Conservation (phyloP, 2,888 invertebrate species). For the Gymnocheta viridis region DNA sequence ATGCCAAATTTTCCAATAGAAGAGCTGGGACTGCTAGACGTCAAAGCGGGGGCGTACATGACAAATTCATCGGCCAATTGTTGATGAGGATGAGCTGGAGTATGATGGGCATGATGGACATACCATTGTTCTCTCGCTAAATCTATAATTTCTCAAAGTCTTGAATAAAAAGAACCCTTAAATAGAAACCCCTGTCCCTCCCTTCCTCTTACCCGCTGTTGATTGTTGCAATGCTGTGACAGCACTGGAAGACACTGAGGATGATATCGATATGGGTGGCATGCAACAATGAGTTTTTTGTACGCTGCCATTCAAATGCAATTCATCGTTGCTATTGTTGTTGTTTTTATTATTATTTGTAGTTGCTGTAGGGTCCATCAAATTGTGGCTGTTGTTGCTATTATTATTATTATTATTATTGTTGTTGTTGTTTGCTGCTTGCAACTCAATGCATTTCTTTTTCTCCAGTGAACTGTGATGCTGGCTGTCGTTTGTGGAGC, state of each 20-base stretch:
- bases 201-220: conserved; percentile 47
- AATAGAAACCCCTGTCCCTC: neutral
- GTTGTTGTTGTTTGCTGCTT: conserved; percentile 74
- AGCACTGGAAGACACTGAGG: conserved; percentile 63
- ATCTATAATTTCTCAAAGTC: conserved; percentile 66
- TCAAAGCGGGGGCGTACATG: conserved; percentile 76
- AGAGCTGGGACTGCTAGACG: conserved; percentile 72
- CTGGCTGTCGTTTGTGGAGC: conserved; percentile 68
- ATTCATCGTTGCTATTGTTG: conserved; percentile 30
- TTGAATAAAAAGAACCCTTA: neutral
- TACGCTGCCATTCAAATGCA: conserved; percentile 66
- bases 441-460: conserved; percentile 77
- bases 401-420: conserved; percentile 26
- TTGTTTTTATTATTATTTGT: conserved; percentile 19
- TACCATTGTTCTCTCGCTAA: conserved; percentile 75
- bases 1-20: conserved; percentile 80
- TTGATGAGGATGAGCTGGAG: conserved; percentile 75
- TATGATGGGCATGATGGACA: conserved; percentile 73
- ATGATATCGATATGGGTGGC: conserved; percentile 66
- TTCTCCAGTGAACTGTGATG: conserved; percentile 73
- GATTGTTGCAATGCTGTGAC: conserved; percentile 60
- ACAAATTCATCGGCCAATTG: conserved; percentile 79
- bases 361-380: conserved; percentile 39
- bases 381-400: conserved; percentile 17
- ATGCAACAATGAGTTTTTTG: conserved; percentile 75